Base-by-base conservation (phyloP, 2,888 invertebrate species). In the Electrophaes corylata region DNA sequence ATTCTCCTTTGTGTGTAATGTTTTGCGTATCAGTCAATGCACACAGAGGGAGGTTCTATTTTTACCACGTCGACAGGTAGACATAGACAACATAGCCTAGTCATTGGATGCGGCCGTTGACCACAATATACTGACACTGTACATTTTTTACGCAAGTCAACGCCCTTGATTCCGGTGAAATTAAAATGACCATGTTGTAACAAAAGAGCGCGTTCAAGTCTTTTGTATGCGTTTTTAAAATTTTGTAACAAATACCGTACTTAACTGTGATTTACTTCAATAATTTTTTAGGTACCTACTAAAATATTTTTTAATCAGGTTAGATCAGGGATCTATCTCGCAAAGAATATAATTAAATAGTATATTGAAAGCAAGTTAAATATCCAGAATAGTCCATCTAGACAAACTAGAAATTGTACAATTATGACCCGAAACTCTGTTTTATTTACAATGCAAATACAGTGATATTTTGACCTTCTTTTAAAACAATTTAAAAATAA, bases 71-170 rank as follows among this genome's bases (percentile, higher is more conserved):
- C 65, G n/a, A n/a, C n/a, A 63, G 61, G 63, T 62, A 66, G 68
- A 59, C 52, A 29, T n/a, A n/a, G n/a, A n/a, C 3, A 5, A 62
- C 64, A 75, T 70, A 75, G 76, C 56, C 81, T 77, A 81, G 76
- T 77, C 78, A 73, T 66, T 76, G 76, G 74, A 72, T 66, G 69
- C 76, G 84, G 83, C 73, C 88, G 83, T 81, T 79, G 88, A 85
- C 88, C 86, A 59, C 72, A 73, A 77, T 85, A 84, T 83, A 83
- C 61, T 77, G 78, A 73, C 77, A 79, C 78, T 76, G 77, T 79
- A 52, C 26, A 39, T 74, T 82, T 83, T 88, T 80, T 83, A 49
- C 73, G 81, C 79, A 83, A 84, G 88, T 86, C 86, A 81, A 78
- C 80, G 86, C 78, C 83, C 86, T 76, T 79, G 57, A 47, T 52